These are phyloP conservation scores for Channa striata DNA, from an alignment of 2,797 vertebrate species.

Conservation along the genomic window DNA sequence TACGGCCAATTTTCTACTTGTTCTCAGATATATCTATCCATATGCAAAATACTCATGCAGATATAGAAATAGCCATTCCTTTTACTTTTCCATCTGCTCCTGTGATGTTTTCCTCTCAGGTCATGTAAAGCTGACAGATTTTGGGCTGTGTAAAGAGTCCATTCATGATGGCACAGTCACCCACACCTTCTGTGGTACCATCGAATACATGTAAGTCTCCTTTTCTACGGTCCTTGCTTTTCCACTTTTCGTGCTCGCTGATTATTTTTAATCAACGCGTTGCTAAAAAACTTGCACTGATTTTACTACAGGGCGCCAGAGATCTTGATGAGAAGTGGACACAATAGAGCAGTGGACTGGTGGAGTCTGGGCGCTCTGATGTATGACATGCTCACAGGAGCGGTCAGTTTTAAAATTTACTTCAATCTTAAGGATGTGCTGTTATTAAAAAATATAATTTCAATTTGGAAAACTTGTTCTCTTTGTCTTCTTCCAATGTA, in stretches of 20 bases:
- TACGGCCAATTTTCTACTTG: background rate
- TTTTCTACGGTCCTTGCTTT: background rate
- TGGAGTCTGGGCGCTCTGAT: constrained; percentile 99
- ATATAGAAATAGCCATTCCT: background rate
- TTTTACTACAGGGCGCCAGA: constrained; percentile 91
- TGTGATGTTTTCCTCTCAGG: constrained; percentile 80
- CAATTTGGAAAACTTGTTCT: background rate
- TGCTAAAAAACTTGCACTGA: background rate
- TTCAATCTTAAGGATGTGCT: background rate
- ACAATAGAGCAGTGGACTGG: constrained; percentile 99
- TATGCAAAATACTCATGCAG: background rate
- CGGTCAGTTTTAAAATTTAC: constrained; percentile 88
- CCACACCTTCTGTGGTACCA: constrained; percentile 99
- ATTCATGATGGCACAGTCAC: constrained; percentile 99
- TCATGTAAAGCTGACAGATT: constrained; percentile 96
- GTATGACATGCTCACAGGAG: constrained; percentile 99
- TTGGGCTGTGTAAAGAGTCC: constrained; percentile 98
- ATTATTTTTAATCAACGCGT: background rate
- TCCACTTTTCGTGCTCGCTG: too few relatives aligned
- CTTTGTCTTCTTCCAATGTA: constrained; percentile 49
- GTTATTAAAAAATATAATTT: background rate
- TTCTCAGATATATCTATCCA: background rate
- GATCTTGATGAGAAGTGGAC: constrained; percentile 98
- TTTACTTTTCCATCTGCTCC: background rate
- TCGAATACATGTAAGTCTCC: constrained; percentile 93